Percentiles rank a stretch among this genome's conserved stretches.
Evolutionary conservation across 2,888 invertebrate species (phyloP).

Genomic region (Scaptodrosophila latifasciaeformis): DNA sequence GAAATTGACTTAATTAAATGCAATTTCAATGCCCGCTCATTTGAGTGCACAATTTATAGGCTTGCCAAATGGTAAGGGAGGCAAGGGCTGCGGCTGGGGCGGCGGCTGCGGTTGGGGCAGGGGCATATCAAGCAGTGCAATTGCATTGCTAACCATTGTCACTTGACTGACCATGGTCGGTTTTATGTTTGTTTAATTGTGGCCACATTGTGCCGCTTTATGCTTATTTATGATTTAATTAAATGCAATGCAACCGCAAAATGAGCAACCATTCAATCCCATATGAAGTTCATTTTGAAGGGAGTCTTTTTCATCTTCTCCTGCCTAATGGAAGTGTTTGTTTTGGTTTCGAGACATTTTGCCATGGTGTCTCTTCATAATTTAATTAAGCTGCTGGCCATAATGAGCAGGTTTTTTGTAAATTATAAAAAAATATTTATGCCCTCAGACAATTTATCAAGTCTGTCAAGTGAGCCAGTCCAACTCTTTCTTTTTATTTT

Average conservation of each 20-base stretch:
- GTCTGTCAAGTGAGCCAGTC: no score
- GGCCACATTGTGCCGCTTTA: slow-evolving; percentile 53
- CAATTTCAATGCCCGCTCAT: slow-evolving; percentile 60
- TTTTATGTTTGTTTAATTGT: slow-evolving; percentile 69
- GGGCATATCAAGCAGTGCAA: neutral
- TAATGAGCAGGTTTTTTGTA: slow-evolving; percentile 32
- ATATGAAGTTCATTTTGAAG: no score
- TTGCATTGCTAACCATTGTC: slow-evolving; percentile 47
- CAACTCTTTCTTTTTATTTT: neutral
- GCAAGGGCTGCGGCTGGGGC: slow-evolving; percentile 34
- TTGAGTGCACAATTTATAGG: slow-evolving; percentile 59
- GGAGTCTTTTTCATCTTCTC: neutral
- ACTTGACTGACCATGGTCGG: slow-evolving; percentile 30
- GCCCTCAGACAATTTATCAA: no score
- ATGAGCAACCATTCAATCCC: slow-evolving; percentile 40
- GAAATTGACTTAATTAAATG: slow-evolving; percentile 65
- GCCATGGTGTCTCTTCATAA: slow-evolving; percentile 28
- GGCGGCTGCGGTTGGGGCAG: neutral
- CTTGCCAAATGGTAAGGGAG: no score
- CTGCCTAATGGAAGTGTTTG: slow-evolving; percentile 38
- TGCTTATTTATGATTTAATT: slow-evolving; percentile 69
- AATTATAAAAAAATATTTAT: no score
- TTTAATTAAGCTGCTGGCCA: slow-evolving; percentile 35
- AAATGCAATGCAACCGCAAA: slow-evolving; percentile 52
- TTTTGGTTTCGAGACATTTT: slow-evolving; percentile 56